A percentile compares a stretch with the other conserved stretches of the same genome.
Evolutionary conservation across 1,140 invertebrate genomes (phyloP).

Genomic region (Lycorma delicatula): DNA sequence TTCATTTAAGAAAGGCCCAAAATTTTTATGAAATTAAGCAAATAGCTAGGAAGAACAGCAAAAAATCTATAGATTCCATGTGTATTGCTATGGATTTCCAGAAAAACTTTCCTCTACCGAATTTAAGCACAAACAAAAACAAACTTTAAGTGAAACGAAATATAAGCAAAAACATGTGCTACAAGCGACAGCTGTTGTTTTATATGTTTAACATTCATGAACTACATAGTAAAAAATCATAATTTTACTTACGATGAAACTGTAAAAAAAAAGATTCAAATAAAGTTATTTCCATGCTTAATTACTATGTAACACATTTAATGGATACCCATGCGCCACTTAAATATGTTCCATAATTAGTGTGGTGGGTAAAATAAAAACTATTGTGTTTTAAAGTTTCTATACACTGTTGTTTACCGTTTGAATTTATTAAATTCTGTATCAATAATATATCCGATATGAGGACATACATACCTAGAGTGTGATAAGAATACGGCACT

Average conservation of each 20-base stretch:
- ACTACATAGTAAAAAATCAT: constrained; percentile 6
- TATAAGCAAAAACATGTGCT: too few relatives aligned
- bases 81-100: constrained; percentile 13
- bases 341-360: constrained; percentile 9
- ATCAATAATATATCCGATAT: constrained; percentile 13
- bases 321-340: background rate
- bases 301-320: constrained; percentile 5
- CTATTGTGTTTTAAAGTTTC: constrained; percentile 15
- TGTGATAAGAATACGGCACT: constrained; percentile 20
- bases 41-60: background rate
- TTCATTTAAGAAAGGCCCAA: constrained; percentile 11
- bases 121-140: constrained; percentile 15
- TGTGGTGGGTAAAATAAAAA: constrained; percentile 8
- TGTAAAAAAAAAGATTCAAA: constrained; percentile 17
- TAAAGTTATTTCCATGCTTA: constrained; percentile 15
- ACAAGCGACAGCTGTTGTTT: constrained; percentile 14
- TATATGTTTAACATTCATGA: constrained; percentile 13
- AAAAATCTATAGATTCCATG: constrained; percentile 3
- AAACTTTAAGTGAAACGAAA: too few relatives aligned
- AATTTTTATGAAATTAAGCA: constrained; percentile 7
- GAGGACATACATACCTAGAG: constrained; percentile 20
- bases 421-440: constrained; percentile 12
- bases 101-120: constrained; percentile 12
- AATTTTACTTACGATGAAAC: constrained; percentile 18
- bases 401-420: constrained; percentile 20